Evolutionary conservation across 2,797 vertebrate genomes (phyloP).

Genomic region (Sebastes oblongus): DNA sequence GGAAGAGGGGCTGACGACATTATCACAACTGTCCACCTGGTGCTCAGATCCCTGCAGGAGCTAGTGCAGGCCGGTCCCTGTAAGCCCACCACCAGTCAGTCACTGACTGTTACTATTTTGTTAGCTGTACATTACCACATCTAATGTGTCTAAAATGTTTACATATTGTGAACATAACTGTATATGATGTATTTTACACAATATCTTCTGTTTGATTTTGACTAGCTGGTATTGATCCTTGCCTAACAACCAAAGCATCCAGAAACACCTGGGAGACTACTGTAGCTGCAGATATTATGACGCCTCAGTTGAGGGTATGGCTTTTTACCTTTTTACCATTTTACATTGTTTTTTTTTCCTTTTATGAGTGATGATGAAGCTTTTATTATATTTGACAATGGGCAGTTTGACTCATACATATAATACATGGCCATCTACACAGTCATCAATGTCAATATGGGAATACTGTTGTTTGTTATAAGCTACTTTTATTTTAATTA

Average conservation of each 20-base stretch:
- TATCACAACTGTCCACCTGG: slow-evolving; percentile 72
- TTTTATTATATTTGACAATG: not conserved
- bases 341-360: not conserved
- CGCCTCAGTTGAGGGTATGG: slow-evolving; percentile 79
- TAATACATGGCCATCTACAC: not conserved
- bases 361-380: not conserved
- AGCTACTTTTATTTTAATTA: not conserved
- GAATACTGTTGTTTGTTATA: not conserved
- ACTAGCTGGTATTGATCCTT: slow-evolving; percentile 64
- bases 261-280: slow-evolving; percentile 87
- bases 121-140: not conserved
- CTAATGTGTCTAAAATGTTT: not conserved
- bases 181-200: not conserved
- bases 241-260: slow-evolving; percentile 74
- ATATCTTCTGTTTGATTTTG: slow-evolving; percentile 2
- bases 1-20: slow-evolving; percentile 85
- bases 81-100: slow-evolving; percentile 54
- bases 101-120: not conserved
- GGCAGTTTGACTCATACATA: not conserved
- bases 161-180: not conserved
- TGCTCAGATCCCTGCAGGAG: slow-evolving; percentile 72
- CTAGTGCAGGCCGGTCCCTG: slow-evolving; percentile 50
- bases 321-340: not conserved
- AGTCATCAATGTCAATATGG: not conserved
- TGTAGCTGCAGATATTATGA: slow-evolving; percentile 71